A percentile compares a stretch with the other conserved stretches of the same genome.
Conservation (phyloP, 2,797 vertebrate species). For the Nasua narica region DNA sequence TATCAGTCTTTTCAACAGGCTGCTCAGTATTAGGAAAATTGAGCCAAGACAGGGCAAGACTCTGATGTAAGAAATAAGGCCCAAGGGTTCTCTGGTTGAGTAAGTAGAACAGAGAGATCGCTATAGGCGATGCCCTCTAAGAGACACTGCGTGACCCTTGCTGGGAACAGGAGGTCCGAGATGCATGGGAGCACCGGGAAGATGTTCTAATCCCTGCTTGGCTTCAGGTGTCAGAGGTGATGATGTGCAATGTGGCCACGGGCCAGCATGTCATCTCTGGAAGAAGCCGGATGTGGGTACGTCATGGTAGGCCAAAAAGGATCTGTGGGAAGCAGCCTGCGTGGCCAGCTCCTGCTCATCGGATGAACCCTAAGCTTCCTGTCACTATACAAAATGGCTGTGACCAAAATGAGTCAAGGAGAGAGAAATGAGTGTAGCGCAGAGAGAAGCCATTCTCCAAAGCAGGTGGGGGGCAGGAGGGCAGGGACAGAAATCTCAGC, state of each 20-base stretch:
- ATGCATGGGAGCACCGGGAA: neutral
- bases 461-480: neutral
- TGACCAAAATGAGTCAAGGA: neutral
- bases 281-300: neutral
- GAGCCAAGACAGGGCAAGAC: neutral
- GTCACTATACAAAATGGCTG: neutral
- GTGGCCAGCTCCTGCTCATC: neutral
- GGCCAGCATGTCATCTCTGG: neutral
- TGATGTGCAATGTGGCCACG: neutral
- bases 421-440: neutral
- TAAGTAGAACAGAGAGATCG: neutral
- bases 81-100: neutral
- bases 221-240: neutral
- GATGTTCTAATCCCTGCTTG: neutral
- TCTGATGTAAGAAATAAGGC: neutral
- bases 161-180: neutral
- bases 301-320: neutral
- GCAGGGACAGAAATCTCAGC: neutral
- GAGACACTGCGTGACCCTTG: neutral
- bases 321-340: neutral
- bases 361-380: neutral
- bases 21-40: neutral
- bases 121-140: neutral
- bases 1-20: neutral
- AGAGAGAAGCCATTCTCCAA: neutral